Percentiles rank a stretch among this genome's conserved stretches.
These are phyloP conservation scores for Netelia inedita DNA, from an alignment of 2,888 invertebrate species.

Conservation along the genomic window DNA sequence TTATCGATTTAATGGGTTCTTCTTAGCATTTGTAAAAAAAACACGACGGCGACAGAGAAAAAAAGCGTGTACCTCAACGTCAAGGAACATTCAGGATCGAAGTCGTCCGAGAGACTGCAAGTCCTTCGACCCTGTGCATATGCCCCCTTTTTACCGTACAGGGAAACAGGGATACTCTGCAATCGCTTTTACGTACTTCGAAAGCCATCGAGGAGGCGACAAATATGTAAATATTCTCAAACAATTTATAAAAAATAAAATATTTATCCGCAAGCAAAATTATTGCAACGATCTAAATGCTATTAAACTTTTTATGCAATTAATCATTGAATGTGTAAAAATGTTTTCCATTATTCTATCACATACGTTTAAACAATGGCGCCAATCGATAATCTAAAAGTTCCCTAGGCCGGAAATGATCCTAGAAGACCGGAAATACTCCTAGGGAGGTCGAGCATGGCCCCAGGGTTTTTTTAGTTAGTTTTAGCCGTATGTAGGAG, in stretches of 20 bases:
- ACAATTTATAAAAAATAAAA: background rate
- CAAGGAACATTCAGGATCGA: conserved; percentile 7
- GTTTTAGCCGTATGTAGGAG: background rate
- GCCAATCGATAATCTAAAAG: background rate
- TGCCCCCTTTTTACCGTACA: conserved; percentile 38
- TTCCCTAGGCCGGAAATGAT: background rate
- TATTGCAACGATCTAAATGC: background rate
- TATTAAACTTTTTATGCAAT: background rate
- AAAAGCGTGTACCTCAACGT: background rate
- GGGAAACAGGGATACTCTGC: background rate
- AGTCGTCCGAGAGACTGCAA: conserved; percentile 31
- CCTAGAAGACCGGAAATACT: no score
- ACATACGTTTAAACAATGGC: conserved; percentile 5
- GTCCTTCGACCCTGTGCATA: conserved; percentile 49
- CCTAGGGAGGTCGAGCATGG: no score
- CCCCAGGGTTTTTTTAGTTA: no score
- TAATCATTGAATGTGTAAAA: background rate
- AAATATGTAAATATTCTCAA: background rate
- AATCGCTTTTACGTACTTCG: background rate
- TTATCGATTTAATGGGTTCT: conserved; percentile 56
- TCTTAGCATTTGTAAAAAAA: conserved; percentile 23
- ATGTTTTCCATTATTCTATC: background rate
- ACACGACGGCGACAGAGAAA: background rate
- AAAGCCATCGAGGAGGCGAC: background rate
- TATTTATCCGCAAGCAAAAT: background rate